Base-by-base conservation (phyloP, 1,140 invertebrate genomes). In the Drosophila takahashii region DNA sequence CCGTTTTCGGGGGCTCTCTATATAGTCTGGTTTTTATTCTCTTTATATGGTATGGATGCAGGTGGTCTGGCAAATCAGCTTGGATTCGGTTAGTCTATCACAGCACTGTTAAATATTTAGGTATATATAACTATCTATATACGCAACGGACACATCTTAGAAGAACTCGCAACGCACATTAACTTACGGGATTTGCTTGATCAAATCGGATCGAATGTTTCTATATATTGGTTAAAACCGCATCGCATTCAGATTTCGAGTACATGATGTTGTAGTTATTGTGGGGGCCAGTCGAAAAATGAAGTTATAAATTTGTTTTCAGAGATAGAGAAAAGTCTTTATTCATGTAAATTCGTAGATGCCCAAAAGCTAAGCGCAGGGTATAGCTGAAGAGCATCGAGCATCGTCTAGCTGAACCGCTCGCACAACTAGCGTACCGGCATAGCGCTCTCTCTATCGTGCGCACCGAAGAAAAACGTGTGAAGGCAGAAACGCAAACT, bases 61-160 rank as follows among this genome's bases (percentile, higher is more conserved):
- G 44, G 51, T 57, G 57, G 47, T 36, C 65, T 45, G 70, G 44
- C 59, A 75, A 75, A 75, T 75, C 36, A 52, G 52, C 44, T 41
- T 66, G 52, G 48, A 34, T 72, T 73, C 73, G 79, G 79, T 87
- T 89, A 87, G 84, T 89, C 77, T 89, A 89, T 89, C 84, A 89
- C 84, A 89, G 84, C 84, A 89, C 85, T 84, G 85, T 89, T 89
- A 89, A 84, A 71, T 57, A 78, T 70, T 53, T 56, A 67, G 65
- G 47, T 60, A 52, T 51, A 44, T 45, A 60, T 44, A 72, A 67
- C 53, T 73, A 72, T 71, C 65, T 70, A 71, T 51, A 74, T 76
- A 79, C 54, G 79, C 59, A 81, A 83, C 69, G 79, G 69, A 81
- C 75, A 70, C 36, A 75, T 67, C 78, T 71, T 71, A 53, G 22